Evolutionary conservation across 2,113 vertebrate genomes (phyloP).

Genomic region (Macrotus californicus): DNA sequence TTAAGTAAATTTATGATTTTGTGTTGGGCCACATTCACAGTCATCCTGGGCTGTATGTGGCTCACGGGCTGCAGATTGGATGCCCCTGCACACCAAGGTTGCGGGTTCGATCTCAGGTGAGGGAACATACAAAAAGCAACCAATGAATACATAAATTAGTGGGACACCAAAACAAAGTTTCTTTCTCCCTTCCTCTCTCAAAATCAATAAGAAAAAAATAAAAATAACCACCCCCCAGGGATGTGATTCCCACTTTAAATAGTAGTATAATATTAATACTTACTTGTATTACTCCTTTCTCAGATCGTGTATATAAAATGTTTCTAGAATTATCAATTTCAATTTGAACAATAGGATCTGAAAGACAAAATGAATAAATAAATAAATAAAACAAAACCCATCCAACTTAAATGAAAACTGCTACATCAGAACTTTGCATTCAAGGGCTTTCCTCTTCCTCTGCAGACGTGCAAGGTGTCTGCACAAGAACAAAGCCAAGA

Average conservation of each 20-base stretch:
- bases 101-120: too few species aligned
- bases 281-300: slow-evolving; percentile 97
- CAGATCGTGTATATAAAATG: slow-evolving; percentile 92
- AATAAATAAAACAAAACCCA: background rate
- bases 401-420: background rate
- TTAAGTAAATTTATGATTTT: too few species aligned
- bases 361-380: background rate
- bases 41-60: too few species aligned
- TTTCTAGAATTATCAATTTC: slow-evolving; percentile 94
- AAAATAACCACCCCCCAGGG: too few species aligned
- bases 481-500: background rate
- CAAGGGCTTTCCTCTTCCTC: background rate
- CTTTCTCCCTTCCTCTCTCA: background rate
- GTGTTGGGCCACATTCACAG: too few species aligned
- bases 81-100: background rate
- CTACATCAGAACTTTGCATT: background rate
- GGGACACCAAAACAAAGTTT: background rate
- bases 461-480: background rate
- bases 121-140: background rate
- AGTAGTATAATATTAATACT: background rate
- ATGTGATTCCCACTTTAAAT: background rate
- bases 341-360: slow-evolving; percentile 97
- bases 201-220: too few species aligned
- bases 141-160: background rate
- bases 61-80: too few species aligned